A percentile compares a stretch with the other conserved stretches of the same genome.
phyloP scores from a whole-genome alignment of 2,888 invertebrate species.

The Fabriciana adippe region DNA sequence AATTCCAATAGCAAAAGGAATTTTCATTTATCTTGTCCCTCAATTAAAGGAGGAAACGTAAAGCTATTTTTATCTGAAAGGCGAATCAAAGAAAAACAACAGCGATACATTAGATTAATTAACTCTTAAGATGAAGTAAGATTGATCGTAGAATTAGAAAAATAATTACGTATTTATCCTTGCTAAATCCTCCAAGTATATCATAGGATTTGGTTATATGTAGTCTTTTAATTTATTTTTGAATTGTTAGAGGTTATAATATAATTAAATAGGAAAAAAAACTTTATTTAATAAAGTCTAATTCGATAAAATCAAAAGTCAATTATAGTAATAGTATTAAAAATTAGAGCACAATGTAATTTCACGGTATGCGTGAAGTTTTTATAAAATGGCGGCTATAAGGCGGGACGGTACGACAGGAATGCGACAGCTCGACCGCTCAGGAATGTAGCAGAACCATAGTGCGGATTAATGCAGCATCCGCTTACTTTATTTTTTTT shows the following conservation, averaged over 20 bases:
- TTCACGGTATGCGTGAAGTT: slow-evolving; percentile 35
- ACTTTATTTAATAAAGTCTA: too few species aligned
- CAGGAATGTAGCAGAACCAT: slow-evolving; percentile 36
- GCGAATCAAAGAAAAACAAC: slow-evolving; percentile 18
- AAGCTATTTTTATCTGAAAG: slow-evolving; percentile 10
- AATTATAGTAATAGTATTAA: too few species aligned
- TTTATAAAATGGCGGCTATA: slow-evolving; percentile 47
- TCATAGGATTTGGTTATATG: too few species aligned
- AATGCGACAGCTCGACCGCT: slow-evolving; percentile 49
- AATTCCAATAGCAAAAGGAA: slow-evolving; percentile 2
- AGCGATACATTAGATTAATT: slow-evolving; percentile 26
- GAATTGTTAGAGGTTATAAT: too few species aligned
- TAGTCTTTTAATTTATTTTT: too few species aligned
- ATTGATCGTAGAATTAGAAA: slow-evolving; percentile 1
- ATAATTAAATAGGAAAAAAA: too few species aligned
- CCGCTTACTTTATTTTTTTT: slow-evolving; percentile 6
- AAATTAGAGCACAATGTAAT: slow-evolving; percentile 11
- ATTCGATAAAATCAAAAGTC: too few species aligned
- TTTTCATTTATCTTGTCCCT: slow-evolving; percentile 11
- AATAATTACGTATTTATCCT: not conserved
- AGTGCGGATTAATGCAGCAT: slow-evolving; percentile 24
- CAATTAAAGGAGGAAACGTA: slow-evolving; percentile 14
- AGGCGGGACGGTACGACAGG: slow-evolving; percentile 47
- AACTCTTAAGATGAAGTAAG: slow-evolving; percentile 13
- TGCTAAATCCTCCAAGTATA: too few species aligned